Base-by-base conservation (phyloP, 2,797 vertebrate species). In the Anniella stebbinsi region DNA sequence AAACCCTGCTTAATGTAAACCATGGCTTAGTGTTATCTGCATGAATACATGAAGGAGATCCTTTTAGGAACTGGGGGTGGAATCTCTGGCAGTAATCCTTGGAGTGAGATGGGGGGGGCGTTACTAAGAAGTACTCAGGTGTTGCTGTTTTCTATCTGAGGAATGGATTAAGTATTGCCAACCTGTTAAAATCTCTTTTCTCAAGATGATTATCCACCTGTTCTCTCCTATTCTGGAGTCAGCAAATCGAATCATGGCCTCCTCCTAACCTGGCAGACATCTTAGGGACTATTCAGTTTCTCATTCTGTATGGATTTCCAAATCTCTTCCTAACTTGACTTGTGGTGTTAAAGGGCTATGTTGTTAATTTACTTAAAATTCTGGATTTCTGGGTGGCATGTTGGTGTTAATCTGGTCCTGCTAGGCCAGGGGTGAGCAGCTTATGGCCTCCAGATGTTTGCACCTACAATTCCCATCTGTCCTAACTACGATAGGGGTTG, bases 241-340 rank as follows among this genome's bases (percentile, higher is more conserved):
- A 17, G 60, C 36, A 1, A 67, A 38, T 28, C 60, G 3, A 4
- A 4, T 3, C 21, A 0, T 4, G 0, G 51, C 7, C 3, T 38
- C 60, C 8, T 36, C 18, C 13, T 45, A 3, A 0, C 23, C 38
- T 63, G 25, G 25, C 12, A 38, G 60, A 38, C 4, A 17, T 67
- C 38, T 63, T 21, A 63, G 60, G 15, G 13, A 18, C 60, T 18
- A 63, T 83, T 38, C 1, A 1, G 0, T n/a, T 1, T 45, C 25
- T 25, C 28, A 11, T n/a, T 51, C 21, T 17, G 2, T n/a, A 41
- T 45, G 28, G 66, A 17, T 45, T 69, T 33, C 7, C 41, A 10
- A 10, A 21, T 67, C 28, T 41, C 13, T n/a, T 41, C 41, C 41
- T 21, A 23, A 48, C 17, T 17, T 41, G 1, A 15, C 3, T 23